Percentiles rank a stretch among this genome's conserved stretches.
Conservation (phyloP, 2,888 invertebrate species). For the Rhamnusium bicolor region DNA sequence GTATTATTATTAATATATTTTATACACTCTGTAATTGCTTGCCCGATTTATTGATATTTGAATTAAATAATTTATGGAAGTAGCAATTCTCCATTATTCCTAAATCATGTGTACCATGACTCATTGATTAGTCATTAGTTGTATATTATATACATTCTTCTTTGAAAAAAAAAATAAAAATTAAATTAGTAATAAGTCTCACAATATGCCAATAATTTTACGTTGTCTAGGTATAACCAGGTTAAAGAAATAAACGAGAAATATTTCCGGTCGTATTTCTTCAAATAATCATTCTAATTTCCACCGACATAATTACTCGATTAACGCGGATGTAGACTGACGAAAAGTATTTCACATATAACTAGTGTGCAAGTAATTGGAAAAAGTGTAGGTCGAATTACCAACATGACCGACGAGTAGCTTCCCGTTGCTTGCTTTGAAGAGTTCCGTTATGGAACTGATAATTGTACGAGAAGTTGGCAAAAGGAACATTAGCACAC, state of each 20-base stretch:
- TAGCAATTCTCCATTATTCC: too few species aligned
- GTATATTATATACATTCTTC: too few species aligned
- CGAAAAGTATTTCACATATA: slow-evolving; percentile 21
- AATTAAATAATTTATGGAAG: too few species aligned
- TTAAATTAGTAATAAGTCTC: neutral
- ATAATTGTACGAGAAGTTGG: slow-evolving; percentile 33
- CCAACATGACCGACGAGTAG: slow-evolving; percentile 33
- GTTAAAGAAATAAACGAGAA: neutral
- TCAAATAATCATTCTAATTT: slow-evolving; percentile 15
- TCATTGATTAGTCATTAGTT: too few species aligned
- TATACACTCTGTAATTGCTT: too few species aligned
- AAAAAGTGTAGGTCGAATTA: slow-evolving; percentile 31
- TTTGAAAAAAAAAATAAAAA: too few species aligned
- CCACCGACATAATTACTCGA: slow-evolving; percentile 19
- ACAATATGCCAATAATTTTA: too few species aligned
- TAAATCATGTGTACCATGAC: too few species aligned
- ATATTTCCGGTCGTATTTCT: slow-evolving; percentile 17
- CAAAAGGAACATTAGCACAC: slow-evolving; percentile 40
- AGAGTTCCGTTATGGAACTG: slow-evolving; percentile 41
- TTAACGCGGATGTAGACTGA: slow-evolving; percentile 15
- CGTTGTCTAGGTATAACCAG: too few species aligned
- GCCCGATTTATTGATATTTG: too few species aligned
- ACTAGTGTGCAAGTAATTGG: slow-evolving; percentile 12
- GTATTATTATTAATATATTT: too few species aligned
- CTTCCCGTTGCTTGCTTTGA: slow-evolving; percentile 46